Evolutionary conservation across 2,113 vertebrate species (phyloP), one percentile per base, ranked within the genome.

Genomic region (Chaetodon auriga): DNA sequence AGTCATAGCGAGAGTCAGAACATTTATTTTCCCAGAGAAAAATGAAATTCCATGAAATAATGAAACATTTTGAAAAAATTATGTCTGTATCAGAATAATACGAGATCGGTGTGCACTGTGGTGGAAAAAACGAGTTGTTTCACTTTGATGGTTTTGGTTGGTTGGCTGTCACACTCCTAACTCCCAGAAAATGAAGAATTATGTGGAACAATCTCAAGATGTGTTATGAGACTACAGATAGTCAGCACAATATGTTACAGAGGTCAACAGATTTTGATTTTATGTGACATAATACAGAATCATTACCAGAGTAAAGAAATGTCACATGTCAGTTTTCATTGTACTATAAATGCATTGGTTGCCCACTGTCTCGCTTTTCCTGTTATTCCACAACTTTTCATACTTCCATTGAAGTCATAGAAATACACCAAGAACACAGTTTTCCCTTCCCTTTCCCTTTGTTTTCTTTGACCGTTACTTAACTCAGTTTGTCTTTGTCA

Each of bases 381-480:
- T 21, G 15, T 49, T 25, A 58, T 5, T 23, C 60, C 18, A 62
- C 48, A 72, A 58, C 48, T 77, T 68, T 71, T 4, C 16, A 71
- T 51, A 72, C 49, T 68, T 75, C 77, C 35, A 68, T 53, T 80
- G 2, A 81, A 68, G 23, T 68, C n/a, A 46, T 53, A 45, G 19
- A 70, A 53, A 51, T 16, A 73, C 13, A 70, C 9, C 1, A 19
- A 25, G 15, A 7, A 4, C 14, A 36, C 62, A 7, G 25, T 48
- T 68, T 77, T 45, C 38, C 46, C 10, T 58, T 43, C 65, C 10
- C 5, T 51, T 70, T 57, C 21, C 2, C 7, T 45, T 41, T 54
- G 2, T 54, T 35, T 2, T 21, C 16, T 35, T 18, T 7, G 21
- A 53, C 43, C 18, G 14, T 35, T 61, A 23, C 13, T 78, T 48